These are phyloP conservation scores for Megalonaias nervosa DNA, from an alignment of 1,140 invertebrate genomes.

Conservation along the genomic window DNA sequence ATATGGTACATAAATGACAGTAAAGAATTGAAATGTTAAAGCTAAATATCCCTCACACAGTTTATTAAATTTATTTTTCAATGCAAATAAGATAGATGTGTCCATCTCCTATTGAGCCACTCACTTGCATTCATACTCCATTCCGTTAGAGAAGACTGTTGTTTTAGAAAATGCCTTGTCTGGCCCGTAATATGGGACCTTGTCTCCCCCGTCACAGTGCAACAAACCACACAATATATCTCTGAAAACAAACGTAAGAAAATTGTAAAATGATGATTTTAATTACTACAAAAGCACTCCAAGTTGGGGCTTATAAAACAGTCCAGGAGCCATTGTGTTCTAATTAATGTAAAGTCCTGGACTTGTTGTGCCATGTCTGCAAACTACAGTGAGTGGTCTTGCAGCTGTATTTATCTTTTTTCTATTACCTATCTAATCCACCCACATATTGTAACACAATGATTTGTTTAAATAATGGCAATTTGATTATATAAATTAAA, in stretches of 20 bases:
- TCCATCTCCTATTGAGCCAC: slow-evolving; percentile 17
- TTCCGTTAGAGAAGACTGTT: slow-evolving; percentile 87
- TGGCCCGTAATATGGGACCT: slow-evolving; percentile 81
- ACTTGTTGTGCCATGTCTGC: neutral
- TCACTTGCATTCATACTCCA: slow-evolving; percentile 72
- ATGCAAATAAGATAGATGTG: no score
- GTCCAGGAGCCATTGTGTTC: neutral
- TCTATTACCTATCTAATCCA: neutral
- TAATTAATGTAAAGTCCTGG: neutral
- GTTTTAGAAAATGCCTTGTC: slow-evolving; percentile 88
- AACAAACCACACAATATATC: slow-evolving; percentile 91
- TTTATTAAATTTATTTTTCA: no score
- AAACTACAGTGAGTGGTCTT: neutral
- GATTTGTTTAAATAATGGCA: neutral
- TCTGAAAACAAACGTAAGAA: slow-evolving; percentile 71
- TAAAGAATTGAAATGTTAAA: no score
- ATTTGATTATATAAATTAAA: no score
- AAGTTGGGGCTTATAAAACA: neutral
- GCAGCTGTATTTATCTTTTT: no score
- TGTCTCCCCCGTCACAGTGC: slow-evolving; percentile 88
- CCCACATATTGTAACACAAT: neutral
- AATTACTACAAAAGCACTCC: neutral
- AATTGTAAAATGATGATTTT: neutral
- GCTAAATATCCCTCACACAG: no score
- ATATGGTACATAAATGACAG: no score